phyloP scores from a whole-genome alignment of 35 echinoderm and acorn worm species.

The Chiridota heheva region DNA sequence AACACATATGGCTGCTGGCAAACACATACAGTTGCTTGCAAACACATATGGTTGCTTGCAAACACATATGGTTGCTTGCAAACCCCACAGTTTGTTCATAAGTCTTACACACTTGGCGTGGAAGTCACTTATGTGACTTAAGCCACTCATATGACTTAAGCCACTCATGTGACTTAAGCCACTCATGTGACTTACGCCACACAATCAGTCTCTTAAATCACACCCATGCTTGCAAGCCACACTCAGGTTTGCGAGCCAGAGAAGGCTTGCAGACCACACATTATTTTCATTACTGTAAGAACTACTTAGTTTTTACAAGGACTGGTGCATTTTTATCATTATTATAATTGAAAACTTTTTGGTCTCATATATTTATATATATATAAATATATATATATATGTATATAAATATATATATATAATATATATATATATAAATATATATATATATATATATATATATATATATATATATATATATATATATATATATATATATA shows the following conservation, averaged over 20 bases:
- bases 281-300: not conserved
- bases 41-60: too few species aligned
- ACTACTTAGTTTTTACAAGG: not conserved
- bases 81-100: too few species aligned
- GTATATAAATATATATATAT: not conserved
- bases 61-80: too few species aligned
- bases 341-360: not conserved
- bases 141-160: too few species aligned
- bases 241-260: not conserved
- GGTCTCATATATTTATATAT: not conserved
- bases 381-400: not conserved
- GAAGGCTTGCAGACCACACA: not conserved
- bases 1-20: too few species aligned
- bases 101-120: too few species aligned
- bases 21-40: too few species aligned
- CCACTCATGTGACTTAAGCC: too few species aligned
- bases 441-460: not conserved
- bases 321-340: not conserved
- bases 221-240: not conserved
- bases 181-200: too few species aligned
- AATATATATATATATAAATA: not conserved
- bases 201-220: too few species aligned
- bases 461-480: not conserved
- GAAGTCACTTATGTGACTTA: too few species aligned
- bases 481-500: conserved; percentile 1